phyloP scores from a whole-genome alignment of 2,797 vertebrate species.

The Tympanoctomys barrerae region DNA sequence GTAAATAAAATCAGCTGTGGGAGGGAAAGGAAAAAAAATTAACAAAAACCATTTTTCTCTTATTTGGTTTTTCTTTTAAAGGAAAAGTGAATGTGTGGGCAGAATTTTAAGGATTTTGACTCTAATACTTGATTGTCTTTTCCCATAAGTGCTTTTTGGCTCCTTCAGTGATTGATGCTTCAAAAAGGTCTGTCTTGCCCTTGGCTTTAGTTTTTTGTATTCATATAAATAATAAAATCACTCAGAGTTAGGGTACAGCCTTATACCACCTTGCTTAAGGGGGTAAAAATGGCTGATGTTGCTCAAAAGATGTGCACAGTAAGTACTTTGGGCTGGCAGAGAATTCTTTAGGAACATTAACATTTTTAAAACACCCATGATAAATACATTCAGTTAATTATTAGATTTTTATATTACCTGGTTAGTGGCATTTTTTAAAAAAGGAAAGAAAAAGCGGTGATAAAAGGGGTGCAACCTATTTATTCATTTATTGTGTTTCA shows the following conservation, averaged over 20 bases:
- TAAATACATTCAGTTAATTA: slow-evolving; percentile 16
- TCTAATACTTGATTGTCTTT: slow-evolving; percentile 33
- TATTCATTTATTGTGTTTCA: not conserved
- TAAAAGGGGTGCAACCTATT: not conserved
- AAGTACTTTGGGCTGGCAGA: not conserved
- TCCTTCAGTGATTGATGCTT: not conserved
- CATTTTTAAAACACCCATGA: not conserved
- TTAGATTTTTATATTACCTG: not conserved
- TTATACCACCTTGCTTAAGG: not conserved
- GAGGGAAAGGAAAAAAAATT: not conserved
- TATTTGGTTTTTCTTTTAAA: not conserved
- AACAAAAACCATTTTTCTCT: not conserved
- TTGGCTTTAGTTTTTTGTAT: slow-evolving; percentile 12
- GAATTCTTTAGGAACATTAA: slow-evolving; percentile 12
- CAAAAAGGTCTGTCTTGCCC: not conserved
- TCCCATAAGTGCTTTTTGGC: not conserved
- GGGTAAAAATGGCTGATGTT: not conserved
- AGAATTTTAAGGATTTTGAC: slow-evolving; percentile 13
- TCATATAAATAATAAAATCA: slow-evolving; percentile 32
- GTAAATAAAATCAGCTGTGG: slow-evolving; percentile 13
- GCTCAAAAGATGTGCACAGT: not conserved
- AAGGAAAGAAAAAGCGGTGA: not conserved
- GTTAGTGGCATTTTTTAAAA: not conserved
- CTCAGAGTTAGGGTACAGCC: not conserved
- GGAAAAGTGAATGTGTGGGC: not conserved